These are phyloP conservation scores for Ischnura elegans DNA, from an alignment of 2,888 invertebrate species.

Conservation along the genomic window DNA sequence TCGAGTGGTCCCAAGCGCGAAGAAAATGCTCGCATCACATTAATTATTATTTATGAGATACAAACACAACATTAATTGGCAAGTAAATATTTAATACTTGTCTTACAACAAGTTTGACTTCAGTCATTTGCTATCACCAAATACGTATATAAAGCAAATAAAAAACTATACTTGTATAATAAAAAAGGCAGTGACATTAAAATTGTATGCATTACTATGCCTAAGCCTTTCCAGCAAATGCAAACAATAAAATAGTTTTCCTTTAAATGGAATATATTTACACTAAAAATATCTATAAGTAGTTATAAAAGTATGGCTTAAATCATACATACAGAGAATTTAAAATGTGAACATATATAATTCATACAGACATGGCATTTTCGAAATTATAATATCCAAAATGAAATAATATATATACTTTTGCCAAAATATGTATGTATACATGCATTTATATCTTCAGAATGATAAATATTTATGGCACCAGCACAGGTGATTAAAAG, in stretches of 20 bases:
- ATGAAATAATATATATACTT: not conserved
- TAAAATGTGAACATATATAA: not conserved
- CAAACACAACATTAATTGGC: not conserved
- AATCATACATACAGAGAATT: not conserved
- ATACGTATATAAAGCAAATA: constrained; percentile 33
- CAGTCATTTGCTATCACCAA: constrained; percentile 62
- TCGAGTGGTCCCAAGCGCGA: constrained; percentile 22
- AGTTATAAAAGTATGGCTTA: too few relatives aligned
- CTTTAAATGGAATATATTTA: not conserved
- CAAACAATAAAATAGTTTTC: not conserved
- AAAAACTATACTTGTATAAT: constrained; percentile 25
- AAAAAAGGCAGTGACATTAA: constrained; percentile 42
- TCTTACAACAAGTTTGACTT: not conserved
- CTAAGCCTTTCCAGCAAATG: not conserved
- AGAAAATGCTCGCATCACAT: constrained; percentile 22
- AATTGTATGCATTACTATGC: not conserved
- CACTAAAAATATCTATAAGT: not conserved
- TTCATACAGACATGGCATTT: too few relatives aligned
- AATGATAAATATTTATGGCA: constrained; percentile 48
- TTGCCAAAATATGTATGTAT: not conserved
- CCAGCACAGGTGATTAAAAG: constrained; percentile 18
- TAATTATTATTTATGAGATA: not conserved
- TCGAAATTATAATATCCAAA: constrained; percentile 12
- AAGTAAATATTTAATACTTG: not conserved
- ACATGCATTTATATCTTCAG: not conserved